Conservation (phyloP, 2,888 invertebrate species). For the Beris chalybata region DNA sequence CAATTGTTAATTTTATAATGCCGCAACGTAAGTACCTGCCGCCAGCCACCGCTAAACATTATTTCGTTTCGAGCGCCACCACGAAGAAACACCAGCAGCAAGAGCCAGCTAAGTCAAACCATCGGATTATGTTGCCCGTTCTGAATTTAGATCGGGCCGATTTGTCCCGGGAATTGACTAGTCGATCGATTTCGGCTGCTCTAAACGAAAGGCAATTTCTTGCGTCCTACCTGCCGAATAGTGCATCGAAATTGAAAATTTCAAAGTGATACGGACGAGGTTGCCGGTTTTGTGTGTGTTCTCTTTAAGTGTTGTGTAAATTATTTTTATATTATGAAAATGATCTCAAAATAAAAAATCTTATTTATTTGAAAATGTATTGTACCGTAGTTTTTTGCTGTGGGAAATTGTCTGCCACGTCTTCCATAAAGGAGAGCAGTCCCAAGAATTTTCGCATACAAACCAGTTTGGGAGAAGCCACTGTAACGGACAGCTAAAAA, state of each 20-base stretch:
- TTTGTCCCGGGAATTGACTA: constrained; percentile 21
- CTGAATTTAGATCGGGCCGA: constrained; percentile 44
- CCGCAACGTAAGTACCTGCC: constrained; percentile 19
- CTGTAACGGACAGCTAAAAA: too few species aligned
- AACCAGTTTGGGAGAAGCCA: too few species aligned
- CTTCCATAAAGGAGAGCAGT: too few species aligned
- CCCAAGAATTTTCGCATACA: too few species aligned
- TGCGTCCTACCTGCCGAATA: constrained; percentile 52
- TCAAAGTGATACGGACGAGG: neutral
- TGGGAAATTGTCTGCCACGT: too few species aligned
- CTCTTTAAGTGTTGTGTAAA: constrained; percentile 11
- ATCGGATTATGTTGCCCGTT: constrained; percentile 31
- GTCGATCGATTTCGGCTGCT: constrained; percentile 53
- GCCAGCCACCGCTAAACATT: neutral
- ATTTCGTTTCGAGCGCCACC: neutral
- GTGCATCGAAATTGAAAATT: constrained; percentile 53
- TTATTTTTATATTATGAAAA: constrained; percentile 24
- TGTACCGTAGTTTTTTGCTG: neutral
- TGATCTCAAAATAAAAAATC: constrained; percentile 6
- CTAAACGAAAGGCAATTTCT: constrained; percentile 47
- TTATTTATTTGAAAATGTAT: constrained; percentile 1
- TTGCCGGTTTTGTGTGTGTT: neutral
- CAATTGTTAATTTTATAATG: constrained; percentile 49
- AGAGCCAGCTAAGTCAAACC: constrained; percentile 12
- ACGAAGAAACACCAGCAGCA: neutral